Evolutionary conservation across 2,113 vertebrate genomes (phyloP).

Genomic region (Burhinus oedicnemus): DNA sequence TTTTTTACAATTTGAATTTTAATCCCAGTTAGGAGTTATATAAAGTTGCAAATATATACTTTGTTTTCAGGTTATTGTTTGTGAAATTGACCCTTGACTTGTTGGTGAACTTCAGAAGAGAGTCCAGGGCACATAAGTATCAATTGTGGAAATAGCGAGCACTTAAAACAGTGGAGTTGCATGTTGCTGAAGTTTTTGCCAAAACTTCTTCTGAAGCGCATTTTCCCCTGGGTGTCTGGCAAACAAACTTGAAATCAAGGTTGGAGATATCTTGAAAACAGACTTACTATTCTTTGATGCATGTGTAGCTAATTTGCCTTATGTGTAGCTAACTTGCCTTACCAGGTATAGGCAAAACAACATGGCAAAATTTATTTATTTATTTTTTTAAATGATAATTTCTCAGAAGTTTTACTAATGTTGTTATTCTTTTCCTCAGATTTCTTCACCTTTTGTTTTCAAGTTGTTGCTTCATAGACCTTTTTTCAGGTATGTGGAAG

Average conservation of each 20-base stretch:
- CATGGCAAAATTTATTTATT: not conserved
- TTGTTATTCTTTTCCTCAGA: no score
- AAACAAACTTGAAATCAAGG: no score
- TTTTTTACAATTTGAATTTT: not conserved
- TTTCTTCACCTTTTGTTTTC: constrained; percentile 98
- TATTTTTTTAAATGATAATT: not conserved
- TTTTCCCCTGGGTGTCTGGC: no score
- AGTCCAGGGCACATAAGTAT: constrained; percentile 92
- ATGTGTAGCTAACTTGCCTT: no score
- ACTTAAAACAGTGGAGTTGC: not conserved
- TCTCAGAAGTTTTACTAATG: not conserved
- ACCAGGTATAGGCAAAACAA: no score
- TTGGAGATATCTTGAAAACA: no score
- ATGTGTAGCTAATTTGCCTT: no score
- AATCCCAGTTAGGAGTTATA: not conserved
- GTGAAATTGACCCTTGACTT: constrained; percentile 89
- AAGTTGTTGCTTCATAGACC: constrained; percentile 94
- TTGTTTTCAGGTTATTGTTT: constrained; percentile 85
- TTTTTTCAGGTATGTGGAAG: constrained; percentile 89
- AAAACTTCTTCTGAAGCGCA: no score
- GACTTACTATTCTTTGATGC: no score
- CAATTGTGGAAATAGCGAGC: not conserved
- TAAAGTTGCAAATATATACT: not conserved
- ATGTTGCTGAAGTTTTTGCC: no score
- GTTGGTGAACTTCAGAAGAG: constrained; percentile 93